A percentile compares a stretch with the other conserved stretches of the same genome.
Evolutionary conservation across 2,113 vertebrate species (phyloP).

Genomic region (Phylloscopus trochiloides): DNA sequence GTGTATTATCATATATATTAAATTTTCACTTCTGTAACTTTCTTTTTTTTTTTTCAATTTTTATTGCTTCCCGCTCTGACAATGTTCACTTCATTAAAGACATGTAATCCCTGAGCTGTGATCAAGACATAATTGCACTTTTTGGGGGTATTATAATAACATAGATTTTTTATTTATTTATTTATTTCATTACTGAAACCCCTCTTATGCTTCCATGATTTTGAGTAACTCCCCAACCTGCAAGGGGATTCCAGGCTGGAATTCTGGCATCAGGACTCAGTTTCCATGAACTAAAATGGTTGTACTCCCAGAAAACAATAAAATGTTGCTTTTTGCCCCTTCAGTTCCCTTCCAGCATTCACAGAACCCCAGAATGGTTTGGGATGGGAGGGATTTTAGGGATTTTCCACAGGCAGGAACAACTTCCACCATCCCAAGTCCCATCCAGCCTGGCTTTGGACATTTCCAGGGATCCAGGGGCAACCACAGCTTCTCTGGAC

Average conservation of each 20-base stretch:
- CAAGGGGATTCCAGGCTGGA: not conserved
- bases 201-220: not conserved
- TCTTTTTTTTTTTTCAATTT: slow-evolving; percentile 24
- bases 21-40: slow-evolving; percentile 68
- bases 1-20: slow-evolving; percentile 83
- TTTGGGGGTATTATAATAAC: slow-evolving; percentile 6
- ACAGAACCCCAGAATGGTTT: not conserved
- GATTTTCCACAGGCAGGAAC: not conserved
- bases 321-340: rapidly evolving
- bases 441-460: not conserved
- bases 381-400: not conserved
- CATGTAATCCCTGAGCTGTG: slow-evolving; percentile 47
- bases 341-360: not conserved
- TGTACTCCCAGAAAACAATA: not conserved
- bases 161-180: not conserved
- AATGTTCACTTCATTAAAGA: slow-evolving; percentile 68
- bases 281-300: not conserved
- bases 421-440: rapidly evolving
- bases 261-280: not conserved
- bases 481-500: not conserved
- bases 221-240: not conserved
- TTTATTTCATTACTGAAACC: not conserved
- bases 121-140: slow-evolving; percentile 58
- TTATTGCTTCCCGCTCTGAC: slow-evolving; percentile 65
- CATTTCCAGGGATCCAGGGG: not conserved